Evolutionary conservation across 92 coral and sea anemone species (phyloP).

Genomic region (Siderastrea radians): DNA sequence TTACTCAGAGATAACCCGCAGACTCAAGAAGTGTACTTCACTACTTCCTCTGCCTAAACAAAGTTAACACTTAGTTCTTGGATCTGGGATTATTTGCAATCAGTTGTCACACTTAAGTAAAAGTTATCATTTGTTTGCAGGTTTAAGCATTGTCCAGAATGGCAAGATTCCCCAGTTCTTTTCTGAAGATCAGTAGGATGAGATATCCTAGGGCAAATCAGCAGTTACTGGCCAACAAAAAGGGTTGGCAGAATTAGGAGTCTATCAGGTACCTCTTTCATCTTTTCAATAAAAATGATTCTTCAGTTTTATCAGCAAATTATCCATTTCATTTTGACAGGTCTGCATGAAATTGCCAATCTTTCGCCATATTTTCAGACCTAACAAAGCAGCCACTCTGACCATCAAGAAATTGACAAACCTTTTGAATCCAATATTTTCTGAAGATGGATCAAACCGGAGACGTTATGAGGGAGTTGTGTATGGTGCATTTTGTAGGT

Average conservation of each 20-base stretch:
- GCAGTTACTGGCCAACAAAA: neutral
- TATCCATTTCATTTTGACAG: slow-evolving; percentile 1
- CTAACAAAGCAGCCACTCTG: slow-evolving; percentile 3
- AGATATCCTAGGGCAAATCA: neutral
- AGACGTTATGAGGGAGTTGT: no score
- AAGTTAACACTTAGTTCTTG: no score
- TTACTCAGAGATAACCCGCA: no score
- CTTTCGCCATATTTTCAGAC: slow-evolving; percentile 18
- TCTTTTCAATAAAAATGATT: no score
- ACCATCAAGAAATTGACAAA: slow-evolving; percentile 12
- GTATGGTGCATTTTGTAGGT: no score
- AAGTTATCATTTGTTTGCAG: neutral
- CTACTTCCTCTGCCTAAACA: no score
- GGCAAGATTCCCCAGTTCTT: no score
- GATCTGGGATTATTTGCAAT: no score
- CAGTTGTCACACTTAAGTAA: neutral
- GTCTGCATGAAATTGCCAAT: neutral
- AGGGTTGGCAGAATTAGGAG: no score
- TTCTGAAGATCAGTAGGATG: neutral
- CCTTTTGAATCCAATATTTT: slow-evolving; percentile 3
- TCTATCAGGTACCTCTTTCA: no score
- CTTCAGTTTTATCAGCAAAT: neutral
- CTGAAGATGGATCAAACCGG: slow-evolving; percentile 18
- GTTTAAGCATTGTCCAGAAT: no score
- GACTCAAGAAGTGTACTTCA: no score